A percentile compares a stretch with the other conserved stretches of the same genome.
Evolutionary conservation across 2,888 invertebrate genomes (phyloP).

Genomic region (Lasioglossum vierecki): DNA sequence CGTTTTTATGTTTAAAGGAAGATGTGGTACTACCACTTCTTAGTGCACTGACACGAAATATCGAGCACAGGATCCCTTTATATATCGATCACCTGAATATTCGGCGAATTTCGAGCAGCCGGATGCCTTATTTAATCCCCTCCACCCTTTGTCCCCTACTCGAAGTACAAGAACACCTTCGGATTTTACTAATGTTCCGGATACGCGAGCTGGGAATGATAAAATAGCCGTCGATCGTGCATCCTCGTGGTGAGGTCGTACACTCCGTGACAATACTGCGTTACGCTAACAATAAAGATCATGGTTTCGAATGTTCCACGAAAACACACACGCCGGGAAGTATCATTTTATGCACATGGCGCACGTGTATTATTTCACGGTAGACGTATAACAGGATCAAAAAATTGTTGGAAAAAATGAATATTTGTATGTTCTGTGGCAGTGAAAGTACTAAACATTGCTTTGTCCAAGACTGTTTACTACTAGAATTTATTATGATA

Average conservation of each 20-base stretch:
- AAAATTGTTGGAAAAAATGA: too few relatives aligned
- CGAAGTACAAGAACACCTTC: slow-evolving; percentile 39
- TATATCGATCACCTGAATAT: slow-evolving; percentile 76
- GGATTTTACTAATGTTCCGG: slow-evolving; percentile 59
- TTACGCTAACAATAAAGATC: too few relatives aligned
- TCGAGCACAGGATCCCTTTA: slow-evolving; percentile 72
- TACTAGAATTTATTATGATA: too few relatives aligned
- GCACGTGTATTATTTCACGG: too few relatives aligned
- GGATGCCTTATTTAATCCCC: slow-evolving; percentile 71
- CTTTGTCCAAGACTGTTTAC: too few relatives aligned
- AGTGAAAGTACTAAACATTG: too few relatives aligned
- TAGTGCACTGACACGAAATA: slow-evolving; percentile 74
- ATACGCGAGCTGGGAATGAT: slow-evolving; percentile 14
- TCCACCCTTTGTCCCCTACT: slow-evolving; percentile 46
- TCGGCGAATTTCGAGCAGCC: slow-evolving; percentile 74
- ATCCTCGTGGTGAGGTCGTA: slow-evolving; percentile 49
- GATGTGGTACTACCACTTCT: slow-evolving; percentile 47
- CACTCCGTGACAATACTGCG: background rate
- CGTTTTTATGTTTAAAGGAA: slow-evolving; percentile 25
- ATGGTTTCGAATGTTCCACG: too few relatives aligned
- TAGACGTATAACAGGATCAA: too few relatives aligned
- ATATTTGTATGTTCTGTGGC: too few relatives aligned
- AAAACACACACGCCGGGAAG: too few relatives aligned
- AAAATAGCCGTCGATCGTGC: slow-evolving; percentile 17
- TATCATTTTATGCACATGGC: too few relatives aligned